Conservation (phyloP, 2,888 invertebrate species). For the Mythimna albipuncta region DNA sequence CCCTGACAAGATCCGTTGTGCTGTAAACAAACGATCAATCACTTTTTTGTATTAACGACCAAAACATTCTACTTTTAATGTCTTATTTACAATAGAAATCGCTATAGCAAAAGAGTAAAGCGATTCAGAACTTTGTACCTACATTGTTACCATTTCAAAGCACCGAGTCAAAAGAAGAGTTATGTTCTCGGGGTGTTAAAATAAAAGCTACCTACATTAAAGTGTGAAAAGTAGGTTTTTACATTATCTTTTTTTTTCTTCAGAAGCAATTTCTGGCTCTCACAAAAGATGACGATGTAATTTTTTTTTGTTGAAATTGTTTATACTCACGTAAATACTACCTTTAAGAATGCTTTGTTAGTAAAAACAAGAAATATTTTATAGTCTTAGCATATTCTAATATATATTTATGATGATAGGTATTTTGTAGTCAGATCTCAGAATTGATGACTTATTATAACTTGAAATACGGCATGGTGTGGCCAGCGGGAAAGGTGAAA, state of each 20-base stretch:
- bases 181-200: slow-evolving; percentile 38
- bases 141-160: slow-evolving; percentile 34
- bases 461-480: too few species aligned
- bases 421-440: too few species aligned
- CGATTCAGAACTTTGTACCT: slow-evolving; percentile 11
- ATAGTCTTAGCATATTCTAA: too few species aligned
- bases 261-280: slow-evolving; percentile 29
- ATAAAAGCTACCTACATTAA: slow-evolving; percentile 47
- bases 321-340: background rate
- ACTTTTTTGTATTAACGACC: slow-evolving; percentile 2
- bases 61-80: slow-evolving; percentile 7
- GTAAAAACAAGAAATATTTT: too few species aligned
- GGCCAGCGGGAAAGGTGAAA: too few species aligned
- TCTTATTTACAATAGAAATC: slow-evolving; percentile 38
- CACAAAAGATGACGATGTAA: slow-evolving; percentile 6
- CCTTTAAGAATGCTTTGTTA: too few species aligned
- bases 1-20: too few species aligned
- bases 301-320: slow-evolving; percentile 11
- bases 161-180: slow-evolving; percentile 50
- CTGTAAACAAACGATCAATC: slow-evolving; percentile 37
- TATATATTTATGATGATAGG: too few species aligned
- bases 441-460: too few species aligned
- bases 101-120: slow-evolving; percentile 2
- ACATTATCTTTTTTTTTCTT: slow-evolving; percentile 16
- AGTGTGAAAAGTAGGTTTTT: slow-evolving; percentile 12